Evolutionary conservation across 1,140 invertebrate species (phyloP).

Genomic region (Heliothis virescens): DNA sequence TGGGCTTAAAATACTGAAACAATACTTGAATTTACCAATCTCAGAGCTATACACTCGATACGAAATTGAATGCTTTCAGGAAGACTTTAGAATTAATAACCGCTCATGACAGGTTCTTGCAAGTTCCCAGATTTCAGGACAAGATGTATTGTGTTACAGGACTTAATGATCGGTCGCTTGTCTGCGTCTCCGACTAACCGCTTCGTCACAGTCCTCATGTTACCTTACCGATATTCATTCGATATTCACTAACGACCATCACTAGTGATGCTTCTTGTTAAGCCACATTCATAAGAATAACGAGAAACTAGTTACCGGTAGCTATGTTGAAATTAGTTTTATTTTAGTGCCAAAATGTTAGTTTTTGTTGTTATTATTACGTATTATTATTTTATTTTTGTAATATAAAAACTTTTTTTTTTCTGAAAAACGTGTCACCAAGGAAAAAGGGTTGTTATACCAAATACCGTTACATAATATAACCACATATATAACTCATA

Average conservation of each 20-base stretch:
- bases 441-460: too few species aligned
- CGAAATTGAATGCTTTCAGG: background rate
- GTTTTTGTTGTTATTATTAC: too few species aligned
- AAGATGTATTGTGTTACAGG: constrained; percentile 15
- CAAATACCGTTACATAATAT: too few species aligned
- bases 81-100: constrained; percentile 3
- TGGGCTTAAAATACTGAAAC: too few species aligned
- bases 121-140: background rate
- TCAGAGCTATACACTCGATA: background rate
- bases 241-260: constrained; percentile 38
- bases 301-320: background rate
- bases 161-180: constrained; percentile 23
- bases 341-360: background rate
- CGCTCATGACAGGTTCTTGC: background rate
- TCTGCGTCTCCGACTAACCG: background rate
- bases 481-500: background rate
- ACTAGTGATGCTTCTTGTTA: constrained; percentile 20
- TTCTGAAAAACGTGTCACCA: too few species aligned
- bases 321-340: background rate
- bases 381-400: too few species aligned
- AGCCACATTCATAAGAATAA: background rate
- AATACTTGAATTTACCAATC: background rate
- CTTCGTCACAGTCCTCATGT: constrained; percentile 39
- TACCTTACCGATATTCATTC: constrained; percentile 42
- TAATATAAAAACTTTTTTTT: too few species aligned